Conservation (phyloP, 2,113 vertebrate species). For the Platysternon megacephalum region DNA sequence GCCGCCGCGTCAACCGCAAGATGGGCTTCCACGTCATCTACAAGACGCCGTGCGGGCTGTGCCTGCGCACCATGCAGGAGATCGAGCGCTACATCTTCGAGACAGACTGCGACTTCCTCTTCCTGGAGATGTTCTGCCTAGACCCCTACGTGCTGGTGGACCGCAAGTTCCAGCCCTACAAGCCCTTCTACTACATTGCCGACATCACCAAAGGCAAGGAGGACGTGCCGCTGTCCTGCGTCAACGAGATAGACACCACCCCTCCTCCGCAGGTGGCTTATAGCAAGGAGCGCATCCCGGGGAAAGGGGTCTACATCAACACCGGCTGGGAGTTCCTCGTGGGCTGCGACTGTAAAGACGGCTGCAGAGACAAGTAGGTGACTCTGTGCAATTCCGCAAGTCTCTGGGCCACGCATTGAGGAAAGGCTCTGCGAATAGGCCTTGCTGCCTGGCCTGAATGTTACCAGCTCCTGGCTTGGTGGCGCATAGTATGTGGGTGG, state of each 20-base stretch:
- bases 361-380: constrained; percentile 95
- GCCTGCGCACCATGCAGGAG: constrained; percentile 93
- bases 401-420: neutral
- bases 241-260: constrained; percentile 95
- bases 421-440: neutral
- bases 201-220: constrained; percentile 94
- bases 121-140: constrained; percentile 98
- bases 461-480: neutral
- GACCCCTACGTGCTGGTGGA: constrained; percentile 97
- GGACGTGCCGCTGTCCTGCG: constrained; percentile 94
- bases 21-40: constrained; percentile 98
- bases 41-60: constrained; percentile 94
- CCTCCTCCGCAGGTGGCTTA: constrained; percentile 93
- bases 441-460: neutral
- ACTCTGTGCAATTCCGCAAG: rapidly evolving
- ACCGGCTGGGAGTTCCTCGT: constrained; percentile 93
- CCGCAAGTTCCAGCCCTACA: constrained; percentile 93
- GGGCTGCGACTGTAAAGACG: constrained; percentile 95
- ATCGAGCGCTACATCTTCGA: constrained; percentile 97
- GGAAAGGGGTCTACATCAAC: constrained; percentile 95
- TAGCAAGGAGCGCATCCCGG: constrained; percentile 96
- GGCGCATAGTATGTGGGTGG: too few relatives aligned
- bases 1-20: constrained; percentile 94
- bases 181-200: constrained; percentile 92
- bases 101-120: constrained; percentile 92